These are phyloP conservation scores for Eolophus roseicapilla DNA, from an alignment of 2,113 vertebrate species.

Conservation along the genomic window DNA sequence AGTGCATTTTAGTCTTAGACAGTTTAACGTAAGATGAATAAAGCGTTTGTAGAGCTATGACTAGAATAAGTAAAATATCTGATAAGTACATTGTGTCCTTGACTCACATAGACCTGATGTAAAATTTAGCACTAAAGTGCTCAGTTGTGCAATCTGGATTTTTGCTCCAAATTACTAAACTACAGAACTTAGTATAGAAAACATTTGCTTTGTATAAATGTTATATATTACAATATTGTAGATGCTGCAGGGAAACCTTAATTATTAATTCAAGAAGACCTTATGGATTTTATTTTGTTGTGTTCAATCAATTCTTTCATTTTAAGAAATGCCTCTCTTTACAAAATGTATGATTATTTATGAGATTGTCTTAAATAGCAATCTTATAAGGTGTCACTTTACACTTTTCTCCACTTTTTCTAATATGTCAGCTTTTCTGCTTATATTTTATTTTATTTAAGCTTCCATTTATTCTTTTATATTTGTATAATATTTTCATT, in stretches of 20 bases:
- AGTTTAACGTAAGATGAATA: not conserved
- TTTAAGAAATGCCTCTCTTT: not conserved
- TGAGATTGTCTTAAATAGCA: not conserved
- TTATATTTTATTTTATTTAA: not conserved
- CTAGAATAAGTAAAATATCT: not conserved
- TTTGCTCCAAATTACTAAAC: not conserved
- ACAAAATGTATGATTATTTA: not conserved
- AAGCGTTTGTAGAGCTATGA: not conserved
- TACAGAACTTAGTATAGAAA: not conserved
- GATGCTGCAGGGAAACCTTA: not conserved
- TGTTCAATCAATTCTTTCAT: not conserved
- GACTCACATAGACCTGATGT: not conserved
- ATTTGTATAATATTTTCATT: slow-evolving; percentile 13
- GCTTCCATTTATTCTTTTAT: not conserved
- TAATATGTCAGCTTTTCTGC: not conserved
- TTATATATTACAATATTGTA: not conserved
- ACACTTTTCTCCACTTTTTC: not conserved
- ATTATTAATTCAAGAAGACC: not conserved
- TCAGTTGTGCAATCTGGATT: not conserved
- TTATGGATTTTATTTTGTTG: not conserved
- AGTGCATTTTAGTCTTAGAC: not conserved
- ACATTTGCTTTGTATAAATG: not conserved
- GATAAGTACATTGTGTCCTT: not conserved
- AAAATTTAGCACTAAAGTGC: not conserved
- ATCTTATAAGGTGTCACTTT: not conserved